Base-by-base conservation (phyloP, 2,888 invertebrate species). In the Drosophila flavopinicola region DNA sequence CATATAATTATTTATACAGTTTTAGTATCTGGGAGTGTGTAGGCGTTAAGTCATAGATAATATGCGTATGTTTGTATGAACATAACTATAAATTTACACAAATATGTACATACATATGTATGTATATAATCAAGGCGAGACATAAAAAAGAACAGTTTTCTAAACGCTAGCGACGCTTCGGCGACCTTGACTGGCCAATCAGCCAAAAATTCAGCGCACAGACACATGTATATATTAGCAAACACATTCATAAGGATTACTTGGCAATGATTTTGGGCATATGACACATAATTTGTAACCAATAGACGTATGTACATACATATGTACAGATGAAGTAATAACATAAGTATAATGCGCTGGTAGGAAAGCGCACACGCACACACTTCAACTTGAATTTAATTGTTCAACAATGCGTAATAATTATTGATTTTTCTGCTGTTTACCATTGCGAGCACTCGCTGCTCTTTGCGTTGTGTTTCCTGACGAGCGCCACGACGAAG, bases 401-500 rank as follows among this genome's bases (percentile, higher is more conserved):
- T 59, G 45, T 66, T 59, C 35, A 42, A 64, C 32, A 65, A 48
- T 70, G 63, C 48, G 39, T 66, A 58, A 44, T 61, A 71, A 56
- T 76, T 61, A 75, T 80, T 75, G 80, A 78, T 78, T 82, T 75
- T 67, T 25, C 48, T 58, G 68, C 69, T 77, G 56, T 84, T 89
- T 90, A 90, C 90, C 90, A 90, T 90, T 77, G 82, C 86, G 71
- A 83, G 78, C 75, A 80, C 68, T 84, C 76, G 75, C 65, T 73
- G 79, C 78, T 84, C 75, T 67, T 65, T 70, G 64, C 66, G 82
- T 73, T 86, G 80, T 56, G 44, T 54, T 83, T 87, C 85, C 77
- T 82, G 78, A 85, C 88, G 80, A 87, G 80, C 90, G 89, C 90
- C 90, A 90, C 90, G 88, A 78, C 87, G 89, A 85, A 89, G 71